These are phyloP conservation scores for Drosophila formosana DNA, from an alignment of 2,888 invertebrate genomes.

Conservation along the genomic window DNA sequence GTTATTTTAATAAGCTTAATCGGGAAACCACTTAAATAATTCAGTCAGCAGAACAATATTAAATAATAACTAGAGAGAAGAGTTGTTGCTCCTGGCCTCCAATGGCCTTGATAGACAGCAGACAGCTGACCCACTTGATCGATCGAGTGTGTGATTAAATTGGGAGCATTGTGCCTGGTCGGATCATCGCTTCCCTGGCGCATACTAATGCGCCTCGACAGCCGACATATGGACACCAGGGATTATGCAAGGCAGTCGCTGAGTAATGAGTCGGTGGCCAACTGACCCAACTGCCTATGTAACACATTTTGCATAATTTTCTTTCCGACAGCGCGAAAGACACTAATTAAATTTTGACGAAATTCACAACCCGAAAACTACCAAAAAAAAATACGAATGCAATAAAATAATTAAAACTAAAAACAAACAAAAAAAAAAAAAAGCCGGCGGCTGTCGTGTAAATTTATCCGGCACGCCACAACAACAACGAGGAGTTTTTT, in stretches of 20 bases:
- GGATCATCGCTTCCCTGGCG: constrained; percentile 39
- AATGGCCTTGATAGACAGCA: not conserved
- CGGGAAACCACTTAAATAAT: no score
- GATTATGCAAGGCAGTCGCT: constrained; percentile 62
- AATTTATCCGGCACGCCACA: constrained; percentile 57
- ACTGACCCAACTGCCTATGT: constrained; percentile 68
- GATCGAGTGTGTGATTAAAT: constrained; percentile 55
- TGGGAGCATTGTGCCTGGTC: constrained; percentile 39
- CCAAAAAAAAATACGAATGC: constrained; percentile 47
- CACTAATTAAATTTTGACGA: constrained; percentile 74
- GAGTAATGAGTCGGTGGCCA: constrained; percentile 4
- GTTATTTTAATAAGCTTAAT: no score
- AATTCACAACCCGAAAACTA: constrained; percentile 35
- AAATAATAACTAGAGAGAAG: not conserved
- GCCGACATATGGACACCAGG: constrained; percentile 20
- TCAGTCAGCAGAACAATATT: not conserved
- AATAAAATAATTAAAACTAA: constrained; percentile 69
- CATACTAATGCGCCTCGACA: constrained; percentile 65
- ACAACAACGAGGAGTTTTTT: constrained; percentile 1
- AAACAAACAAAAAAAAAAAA: constrained; percentile 29
- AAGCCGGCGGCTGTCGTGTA: constrained; percentile 55
- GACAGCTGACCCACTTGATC: constrained; percentile 31
- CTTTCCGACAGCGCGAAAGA: constrained; percentile 50
- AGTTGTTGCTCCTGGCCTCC: not conserved
- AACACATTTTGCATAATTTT: constrained; percentile 79